Percentiles rank a stretch among this genome's conserved stretches.
Evolutionary conservation across 2,888 invertebrate genomes (phyloP).

Genomic region (Aphodius granarius): DNA sequence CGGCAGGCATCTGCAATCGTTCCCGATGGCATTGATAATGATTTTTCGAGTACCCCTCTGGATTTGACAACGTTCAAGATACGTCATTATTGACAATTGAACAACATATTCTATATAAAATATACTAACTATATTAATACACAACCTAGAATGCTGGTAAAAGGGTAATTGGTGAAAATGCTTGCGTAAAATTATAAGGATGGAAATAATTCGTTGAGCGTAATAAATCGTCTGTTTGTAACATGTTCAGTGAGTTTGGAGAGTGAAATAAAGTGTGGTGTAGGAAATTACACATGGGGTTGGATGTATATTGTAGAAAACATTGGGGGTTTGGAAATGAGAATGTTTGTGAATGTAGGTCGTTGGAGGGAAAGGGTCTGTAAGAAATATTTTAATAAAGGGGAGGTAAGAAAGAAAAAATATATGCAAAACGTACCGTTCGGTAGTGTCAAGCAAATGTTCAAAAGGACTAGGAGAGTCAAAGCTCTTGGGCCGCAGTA

Average conservation of each 20-base stretch:
- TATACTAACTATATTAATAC: neutral
- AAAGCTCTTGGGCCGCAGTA: constrained; percentile 51
- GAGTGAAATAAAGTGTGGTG: neutral
- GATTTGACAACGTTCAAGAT: neutral
- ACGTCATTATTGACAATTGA: neutral
- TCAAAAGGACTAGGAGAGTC: constrained; percentile 53
- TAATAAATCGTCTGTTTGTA: too few relatives aligned
- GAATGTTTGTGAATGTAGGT: neutral
- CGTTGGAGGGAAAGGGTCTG: neutral
- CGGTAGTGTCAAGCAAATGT: constrained; percentile 55
- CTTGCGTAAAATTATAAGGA: neutral
- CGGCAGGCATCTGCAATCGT: neutral
- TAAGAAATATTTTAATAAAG: neutral
- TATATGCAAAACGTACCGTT: constrained; percentile 47
- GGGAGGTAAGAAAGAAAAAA: constrained; percentile 6
- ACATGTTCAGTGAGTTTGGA: neutral
- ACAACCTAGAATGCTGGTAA: neutral
- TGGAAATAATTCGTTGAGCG: too few relatives aligned
- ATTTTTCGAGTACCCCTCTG: neutral
- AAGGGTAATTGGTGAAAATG: neutral
- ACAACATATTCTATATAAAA: neutral
- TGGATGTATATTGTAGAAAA: neutral
- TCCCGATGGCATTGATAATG: neutral
- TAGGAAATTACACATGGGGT: constrained; percentile 1
- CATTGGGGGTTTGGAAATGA: constrained; percentile 10